Percentiles rank a stretch among this genome's conserved stretches.
Evolutionary conservation across 2,888 invertebrate genomes (phyloP).

Genomic region (Microctonus aethiopoides): DNA sequence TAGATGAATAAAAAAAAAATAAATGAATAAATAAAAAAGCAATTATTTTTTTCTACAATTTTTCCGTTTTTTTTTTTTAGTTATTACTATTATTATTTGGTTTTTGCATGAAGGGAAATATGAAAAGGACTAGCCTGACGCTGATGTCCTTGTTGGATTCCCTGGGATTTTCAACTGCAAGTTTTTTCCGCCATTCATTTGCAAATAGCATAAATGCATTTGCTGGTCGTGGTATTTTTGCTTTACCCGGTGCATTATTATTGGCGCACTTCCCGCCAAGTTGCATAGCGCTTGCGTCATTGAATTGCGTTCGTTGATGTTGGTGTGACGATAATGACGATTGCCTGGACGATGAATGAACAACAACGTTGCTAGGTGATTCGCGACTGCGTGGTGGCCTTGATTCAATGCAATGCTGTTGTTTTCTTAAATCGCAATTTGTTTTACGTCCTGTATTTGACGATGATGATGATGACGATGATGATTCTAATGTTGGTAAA

Average conservation of each 20-base stretch:
- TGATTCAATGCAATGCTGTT: conserved; percentile 46
- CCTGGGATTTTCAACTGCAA: conserved; percentile 70
- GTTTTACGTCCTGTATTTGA: neutral
- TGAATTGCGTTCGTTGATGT: conserved; percentile 20
- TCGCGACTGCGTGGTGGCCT: conserved; percentile 39
- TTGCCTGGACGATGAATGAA: conserved; percentile 29
- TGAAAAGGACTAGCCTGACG: conserved; percentile 65
- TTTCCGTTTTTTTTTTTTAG: neutral
- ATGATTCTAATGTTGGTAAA: neutral
- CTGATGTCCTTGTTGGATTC: conserved; percentile 75
- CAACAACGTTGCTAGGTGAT: conserved; percentile 39
- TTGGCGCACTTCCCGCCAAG: conserved; percentile 40
- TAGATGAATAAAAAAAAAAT: neutral
- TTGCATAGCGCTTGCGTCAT: conserved; percentile 34
- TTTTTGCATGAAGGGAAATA: neutral
- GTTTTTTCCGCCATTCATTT: conserved; percentile 72
- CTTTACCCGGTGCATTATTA: conserved; percentile 46
- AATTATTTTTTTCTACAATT: neutral
- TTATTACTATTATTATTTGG: neutral
- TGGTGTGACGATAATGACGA: conserved; percentile 10
- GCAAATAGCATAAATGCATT: conserved; percentile 76
- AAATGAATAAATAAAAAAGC: too few relatives aligned
- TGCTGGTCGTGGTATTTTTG: conserved; percentile 72
- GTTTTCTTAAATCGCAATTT: conserved; percentile 39
- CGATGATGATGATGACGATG: neutral